These are phyloP conservation scores for Acyrthosiphon pisum DNA, from an alignment of 1,140 invertebrate species.

Conservation along the genomic window DNA sequence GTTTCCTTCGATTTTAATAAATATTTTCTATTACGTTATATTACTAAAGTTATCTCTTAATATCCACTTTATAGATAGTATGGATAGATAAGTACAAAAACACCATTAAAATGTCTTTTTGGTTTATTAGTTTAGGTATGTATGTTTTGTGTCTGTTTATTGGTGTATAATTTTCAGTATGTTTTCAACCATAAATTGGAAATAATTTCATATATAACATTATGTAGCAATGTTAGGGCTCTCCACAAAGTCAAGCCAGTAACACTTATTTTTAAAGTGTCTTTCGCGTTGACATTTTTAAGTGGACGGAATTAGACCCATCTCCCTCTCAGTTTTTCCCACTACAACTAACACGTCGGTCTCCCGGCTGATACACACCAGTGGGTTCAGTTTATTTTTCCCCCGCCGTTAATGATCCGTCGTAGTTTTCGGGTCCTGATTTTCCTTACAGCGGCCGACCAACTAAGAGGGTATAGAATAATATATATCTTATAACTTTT, in stretches of 20 bases:
- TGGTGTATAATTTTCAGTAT: not conserved
- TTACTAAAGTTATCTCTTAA: not conserved
- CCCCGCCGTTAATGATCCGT: constrained; percentile 12
- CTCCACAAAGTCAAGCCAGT: not conserved
- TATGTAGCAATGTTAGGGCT: not conserved
- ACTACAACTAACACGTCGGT: not conserved
- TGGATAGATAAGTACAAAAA: not conserved
- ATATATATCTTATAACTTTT: not conserved
- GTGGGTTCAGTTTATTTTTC: not conserved
- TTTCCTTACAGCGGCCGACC: not conserved
- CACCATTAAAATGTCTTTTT: not conserved
- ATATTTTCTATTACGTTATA: not conserved
- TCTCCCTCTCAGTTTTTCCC: not conserved
- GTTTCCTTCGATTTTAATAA: not conserved
- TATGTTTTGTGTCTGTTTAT: not conserved
- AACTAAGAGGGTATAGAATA: not conserved
- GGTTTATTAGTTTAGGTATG: not conserved
- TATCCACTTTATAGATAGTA: not conserved
- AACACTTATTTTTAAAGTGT: constrained; percentile 52
- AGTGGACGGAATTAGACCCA: constrained; percentile 40
- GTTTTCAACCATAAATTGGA: not conserved
- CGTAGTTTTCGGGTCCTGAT: not conserved
- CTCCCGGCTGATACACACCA: not conserved
- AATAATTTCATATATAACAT: not conserved
- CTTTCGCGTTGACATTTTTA: constrained; percentile 47